A percentile compares a stretch with the other conserved stretches of the same genome.
These are phyloP conservation scores for Dascillus cervinus DNA, from an alignment of 2,888 invertebrate genomes.

Conservation along the genomic window DNA sequence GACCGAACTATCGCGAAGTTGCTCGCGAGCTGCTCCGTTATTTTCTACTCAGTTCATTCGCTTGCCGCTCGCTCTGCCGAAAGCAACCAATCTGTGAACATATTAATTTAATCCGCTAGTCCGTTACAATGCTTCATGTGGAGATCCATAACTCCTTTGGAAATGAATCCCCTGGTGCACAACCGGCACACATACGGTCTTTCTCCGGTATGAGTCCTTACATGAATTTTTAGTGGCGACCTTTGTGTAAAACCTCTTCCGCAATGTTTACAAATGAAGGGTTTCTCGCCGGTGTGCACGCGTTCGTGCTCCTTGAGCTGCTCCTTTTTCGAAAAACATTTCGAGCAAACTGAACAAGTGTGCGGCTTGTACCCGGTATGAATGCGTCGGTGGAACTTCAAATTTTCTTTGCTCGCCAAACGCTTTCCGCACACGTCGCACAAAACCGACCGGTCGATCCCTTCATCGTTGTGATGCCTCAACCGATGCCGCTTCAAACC, in stretches of 20 bases:
- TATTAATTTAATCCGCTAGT: no score
- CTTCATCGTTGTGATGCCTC: slow-evolving; percentile 15
- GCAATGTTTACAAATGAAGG: slow-evolving; percentile 53
- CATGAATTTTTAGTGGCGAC: slow-evolving; percentile 53
- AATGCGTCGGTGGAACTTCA: slow-evolving; percentile 47
- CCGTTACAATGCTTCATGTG: slow-evolving; percentile 49
- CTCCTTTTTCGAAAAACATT: slow-evolving; percentile 24
- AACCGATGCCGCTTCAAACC: slow-evolving; percentile 8
- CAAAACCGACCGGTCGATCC: no score
- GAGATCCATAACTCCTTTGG: slow-evolving; percentile 54
- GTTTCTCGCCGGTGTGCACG: slow-evolving; percentile 52
- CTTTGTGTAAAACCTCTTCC: slow-evolving; percentile 54
- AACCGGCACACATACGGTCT: slow-evolving; percentile 50
- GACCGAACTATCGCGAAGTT: no score
- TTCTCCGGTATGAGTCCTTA: slow-evolving; percentile 53
- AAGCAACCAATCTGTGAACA: no score
- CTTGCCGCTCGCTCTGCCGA: no score
- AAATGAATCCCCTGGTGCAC: slow-evolving; percentile 53
- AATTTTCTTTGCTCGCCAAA: slow-evolving; percentile 43
- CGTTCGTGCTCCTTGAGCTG: slow-evolving; percentile 34
- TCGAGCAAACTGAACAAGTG: slow-evolving; percentile 23
- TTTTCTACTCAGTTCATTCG: no score
- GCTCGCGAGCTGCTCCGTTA: no score
- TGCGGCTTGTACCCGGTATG: slow-evolving; percentile 49
- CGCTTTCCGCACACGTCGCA: slow-evolving; percentile 53